These are phyloP conservation scores for Tricholaema leucomelas DNA, from an alignment of 2,113 vertebrate species.

Conservation along the genomic window DNA sequence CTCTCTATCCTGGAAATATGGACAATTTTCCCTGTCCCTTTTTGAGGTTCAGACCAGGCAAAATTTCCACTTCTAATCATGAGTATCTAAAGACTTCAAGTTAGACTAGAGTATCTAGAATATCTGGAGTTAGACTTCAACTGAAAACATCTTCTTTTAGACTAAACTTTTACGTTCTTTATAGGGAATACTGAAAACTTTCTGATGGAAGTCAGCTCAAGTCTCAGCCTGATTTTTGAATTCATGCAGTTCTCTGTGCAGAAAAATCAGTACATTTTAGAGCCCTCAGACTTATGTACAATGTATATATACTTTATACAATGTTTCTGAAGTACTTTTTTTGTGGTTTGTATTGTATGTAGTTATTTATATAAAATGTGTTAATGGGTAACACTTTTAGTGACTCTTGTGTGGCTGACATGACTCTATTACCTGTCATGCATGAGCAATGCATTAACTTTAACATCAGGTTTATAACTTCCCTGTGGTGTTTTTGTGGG, in stretches of 20 bases:
- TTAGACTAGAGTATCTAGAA: no score
- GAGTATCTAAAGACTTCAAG: neutral
- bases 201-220: neutral
- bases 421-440: neutral
- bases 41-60: neutral
- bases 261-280: neutral
- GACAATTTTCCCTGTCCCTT: neutral
- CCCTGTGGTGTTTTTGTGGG: neutral
- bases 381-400: neutral
- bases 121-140: neutral
- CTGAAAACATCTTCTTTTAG: neutral
- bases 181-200: neutral
- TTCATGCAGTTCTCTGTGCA: neutral
- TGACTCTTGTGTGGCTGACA: neutral
- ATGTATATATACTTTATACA: neutral
- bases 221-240: neutral
- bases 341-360: neutral
- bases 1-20: neutral
- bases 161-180: neutral
- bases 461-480: neutral
- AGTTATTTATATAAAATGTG: neutral
- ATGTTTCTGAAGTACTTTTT: neutral
- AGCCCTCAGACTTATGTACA: neutral
- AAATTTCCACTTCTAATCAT: neutral
- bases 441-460: neutral